Base-by-base conservation (phyloP, 1,140 invertebrate species). In the Drosophila bipectinata region DNA sequence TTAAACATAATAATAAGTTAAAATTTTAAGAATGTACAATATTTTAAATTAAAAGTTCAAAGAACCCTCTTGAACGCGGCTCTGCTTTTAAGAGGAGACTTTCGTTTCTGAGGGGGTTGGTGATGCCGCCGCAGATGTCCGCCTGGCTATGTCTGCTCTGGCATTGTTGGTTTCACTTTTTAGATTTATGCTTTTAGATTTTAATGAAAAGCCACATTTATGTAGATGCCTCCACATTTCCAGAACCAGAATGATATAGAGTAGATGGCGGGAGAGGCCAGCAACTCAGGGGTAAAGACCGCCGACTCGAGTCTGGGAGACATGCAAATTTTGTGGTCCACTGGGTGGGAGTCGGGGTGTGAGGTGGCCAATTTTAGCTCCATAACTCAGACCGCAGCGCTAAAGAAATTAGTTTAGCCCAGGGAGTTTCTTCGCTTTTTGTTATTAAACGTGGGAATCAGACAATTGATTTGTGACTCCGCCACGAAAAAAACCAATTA, bases 111-210 rank as follows among this genome's bases (percentile, higher is more conserved):
- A 45, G 21, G 7, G 9, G 10, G 48, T 21, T 15, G 26, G 51
- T 21, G 10, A 14, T 18, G 47, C 24, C 48, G 68, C 66, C 66
- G 62, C 66, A 69, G 62, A 69, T 69, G 66, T 69, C 63, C 66
- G 66, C 66, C 51, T 56, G 51, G 26, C 32, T 60, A 48, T 54
- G 60, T 75, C 73, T 77, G 51, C 54, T 71, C 71, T 47, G 74
- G 30, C 62, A 72, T 61, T 78, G 79, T 77, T 53, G 79, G 48
- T 78, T 82, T 67, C 76, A 83, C 68, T 87, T 87, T 81, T 81
- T 54, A 85, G 81, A 85, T 85, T 85, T 87, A 85, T 85, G 81
- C 64, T 82, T 81, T 78, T 78, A 72, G 82, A 87, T 87, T 85
- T 85, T 85, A 82, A 85, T 85, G 75, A 85, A 85, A 85, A 72